phyloP scores from a whole-genome alignment of 2,113 vertebrate species.

The Rynchops niger region DNA sequence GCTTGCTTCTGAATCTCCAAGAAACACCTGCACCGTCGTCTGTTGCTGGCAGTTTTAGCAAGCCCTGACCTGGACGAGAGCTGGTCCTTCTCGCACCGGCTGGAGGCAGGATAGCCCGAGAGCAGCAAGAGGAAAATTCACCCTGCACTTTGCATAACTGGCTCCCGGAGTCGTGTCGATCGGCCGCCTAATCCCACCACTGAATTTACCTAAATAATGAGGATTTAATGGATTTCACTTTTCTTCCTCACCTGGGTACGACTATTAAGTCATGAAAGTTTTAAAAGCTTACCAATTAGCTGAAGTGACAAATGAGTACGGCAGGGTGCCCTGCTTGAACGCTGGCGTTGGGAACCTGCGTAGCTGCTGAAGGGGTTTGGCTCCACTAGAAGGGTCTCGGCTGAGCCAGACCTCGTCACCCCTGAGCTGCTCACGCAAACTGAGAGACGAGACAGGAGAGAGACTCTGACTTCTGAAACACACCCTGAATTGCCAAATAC shows the following conservation, averaged over 20 bases:
- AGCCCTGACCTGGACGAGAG: neutral
- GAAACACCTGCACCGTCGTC: neutral
- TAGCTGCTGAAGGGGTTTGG: neutral
- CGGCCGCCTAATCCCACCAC: neutral
- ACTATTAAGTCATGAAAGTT: neutral
- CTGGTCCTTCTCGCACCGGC: neutral
- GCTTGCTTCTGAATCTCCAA: neutral
- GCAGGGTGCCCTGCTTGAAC: neutral
- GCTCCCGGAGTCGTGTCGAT: neutral
- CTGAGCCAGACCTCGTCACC: neutral
- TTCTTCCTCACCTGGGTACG: neutral
- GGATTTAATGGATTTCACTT: neutral
- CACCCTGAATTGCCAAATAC: neutral
- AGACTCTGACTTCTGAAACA: neutral
- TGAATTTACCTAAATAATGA: neutral
- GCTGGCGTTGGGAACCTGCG: neutral
- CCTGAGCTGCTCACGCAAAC: neutral
- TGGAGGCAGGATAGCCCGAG: neutral
- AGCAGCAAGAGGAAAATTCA: neutral
- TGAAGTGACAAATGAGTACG: neutral
- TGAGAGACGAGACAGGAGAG: neutral
- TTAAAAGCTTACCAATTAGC: conserved; percentile 25
- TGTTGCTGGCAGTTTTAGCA: neutral
- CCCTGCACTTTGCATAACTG: neutral
- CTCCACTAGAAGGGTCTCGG: neutral